Percentiles rank a stretch among this genome's conserved stretches.
These are phyloP conservation scores for Scolanthus callimorphus DNA, from an alignment of 92 coral and sea anemone species.

Conservation along the genomic window DNA sequence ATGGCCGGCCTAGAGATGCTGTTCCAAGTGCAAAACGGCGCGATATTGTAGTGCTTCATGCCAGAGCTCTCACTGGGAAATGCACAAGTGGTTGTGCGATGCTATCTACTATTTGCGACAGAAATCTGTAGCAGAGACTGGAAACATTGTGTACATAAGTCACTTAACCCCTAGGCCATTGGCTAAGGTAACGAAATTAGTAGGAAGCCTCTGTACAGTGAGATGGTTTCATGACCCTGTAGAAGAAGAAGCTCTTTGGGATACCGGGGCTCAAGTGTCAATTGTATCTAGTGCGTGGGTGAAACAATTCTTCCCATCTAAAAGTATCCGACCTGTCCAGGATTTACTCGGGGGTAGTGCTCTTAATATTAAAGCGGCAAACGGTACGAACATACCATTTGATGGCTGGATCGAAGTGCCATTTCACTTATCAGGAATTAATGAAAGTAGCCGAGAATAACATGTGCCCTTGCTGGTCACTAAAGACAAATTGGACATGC, in stretches of 20 bases:
- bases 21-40: not conserved
- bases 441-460: too few species aligned
- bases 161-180: conserved; percentile 17
- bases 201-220: conserved; percentile 26
- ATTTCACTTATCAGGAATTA: too few species aligned
- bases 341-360: too few species aligned
- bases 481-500: conserved; percentile 27
- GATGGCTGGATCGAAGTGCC: too few species aligned
- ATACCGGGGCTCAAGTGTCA: conserved; percentile 59
- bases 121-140: not conserved
- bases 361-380: too few species aligned
- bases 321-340: too few species aligned
- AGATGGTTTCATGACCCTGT: conserved; percentile 15
- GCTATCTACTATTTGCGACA: not conserved
- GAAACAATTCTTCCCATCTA: not conserved
- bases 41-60: not conserved
- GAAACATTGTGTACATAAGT: conserved; percentile 1
- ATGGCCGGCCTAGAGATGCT: conserved; percentile 2
- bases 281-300: conserved; percentile 26
- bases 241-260: conserved; percentile 33
- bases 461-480: conserved; percentile 39
- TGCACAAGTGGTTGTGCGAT: not conserved
- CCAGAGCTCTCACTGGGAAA: not conserved
- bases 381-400: too few species aligned
- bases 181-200: conserved; percentile 31